Base-by-base conservation (phyloP, 2,797 vertebrate species). In the Sebastolobus altivelis region DNA sequence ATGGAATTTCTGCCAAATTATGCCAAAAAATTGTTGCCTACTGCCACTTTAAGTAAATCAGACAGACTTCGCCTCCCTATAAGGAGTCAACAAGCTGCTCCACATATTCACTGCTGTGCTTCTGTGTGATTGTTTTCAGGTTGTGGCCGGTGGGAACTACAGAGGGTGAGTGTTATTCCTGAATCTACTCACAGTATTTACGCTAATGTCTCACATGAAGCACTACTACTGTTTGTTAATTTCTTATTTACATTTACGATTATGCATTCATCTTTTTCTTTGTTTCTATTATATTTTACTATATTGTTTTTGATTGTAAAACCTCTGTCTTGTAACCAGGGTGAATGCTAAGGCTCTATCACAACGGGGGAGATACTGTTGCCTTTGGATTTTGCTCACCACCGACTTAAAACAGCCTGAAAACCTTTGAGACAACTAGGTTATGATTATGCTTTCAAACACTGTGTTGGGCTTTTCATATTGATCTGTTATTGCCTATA, bases 141-240 rank as follows among this genome's bases (percentile, higher is more conserved):
- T 77, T 86, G 86, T 43, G 9, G 0, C 65, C 0, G 1, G 5
- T 0, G 0, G 0, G 0, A 14, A 0, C 11, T 7, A 0, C 0
- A 0, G 0, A 0, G 0, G 0, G 88, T 89, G 62, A 90, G 88
- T 88, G 6, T 83, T 46, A 16, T 0, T n/a, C 8, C 8, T 25
- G 2, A 59, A 33, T 59, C 7, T 25, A 49, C 12, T 25, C 52
- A 65, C 7, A 37, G 29, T 40, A 46, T 29, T 61, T 6, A 38
- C 4, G 0, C 4, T 55, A 10, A 33, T 18, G 2, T 77, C 18
- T 70, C 6, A 12, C 3, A 18, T 33, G 8, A 72, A 16, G 8
- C 9, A 37, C 5, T 27, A 8, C 37, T 1, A 2, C 10, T 20
- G 3, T 46, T 20, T 55, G 29, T 54, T 29, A 0, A 10, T 20